phyloP scores from a whole-genome alignment of 2,888 invertebrate genomes.

The Neoascia interrupta region DNA sequence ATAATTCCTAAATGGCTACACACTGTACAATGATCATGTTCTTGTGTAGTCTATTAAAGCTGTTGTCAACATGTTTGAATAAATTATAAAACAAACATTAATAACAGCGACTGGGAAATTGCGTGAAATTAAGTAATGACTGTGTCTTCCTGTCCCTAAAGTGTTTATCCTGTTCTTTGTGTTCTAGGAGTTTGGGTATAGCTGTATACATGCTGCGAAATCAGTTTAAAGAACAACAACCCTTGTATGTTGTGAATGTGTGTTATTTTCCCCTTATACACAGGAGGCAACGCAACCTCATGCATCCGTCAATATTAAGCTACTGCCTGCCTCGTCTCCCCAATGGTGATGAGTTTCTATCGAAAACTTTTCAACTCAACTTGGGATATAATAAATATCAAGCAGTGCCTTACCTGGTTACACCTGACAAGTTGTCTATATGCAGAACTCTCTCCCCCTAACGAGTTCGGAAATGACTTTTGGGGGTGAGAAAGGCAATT shows the following conservation, averaged over 20 bases:
- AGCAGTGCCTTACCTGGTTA: slow-evolving; percentile 13
- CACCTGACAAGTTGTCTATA: slow-evolving; percentile 20
- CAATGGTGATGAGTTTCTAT: slow-evolving; percentile 40
- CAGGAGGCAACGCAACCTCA: too few relatives aligned
- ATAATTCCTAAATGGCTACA: slow-evolving; percentile 13
- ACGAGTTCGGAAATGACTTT: too few relatives aligned
- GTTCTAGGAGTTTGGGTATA: too few relatives aligned
- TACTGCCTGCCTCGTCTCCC: not conserved
- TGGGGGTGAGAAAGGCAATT: slow-evolving; percentile 32
- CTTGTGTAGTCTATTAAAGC: slow-evolving; percentile 30
- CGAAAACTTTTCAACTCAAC: slow-evolving; percentile 37
- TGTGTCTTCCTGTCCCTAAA: slow-evolving; percentile 6
- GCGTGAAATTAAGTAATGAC: slow-evolving; percentile 39
- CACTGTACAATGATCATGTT: not conserved
- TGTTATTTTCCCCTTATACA: too few relatives aligned
- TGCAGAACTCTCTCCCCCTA: too few relatives aligned
- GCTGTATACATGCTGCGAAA: too few relatives aligned
- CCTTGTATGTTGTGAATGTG: too few relatives aligned
- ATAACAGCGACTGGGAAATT: slow-evolving; percentile 33
- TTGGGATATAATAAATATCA: slow-evolving; percentile 41
- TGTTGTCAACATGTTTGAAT: slow-evolving; percentile 31
- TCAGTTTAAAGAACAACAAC: too few relatives aligned
- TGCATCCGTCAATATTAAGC: slow-evolving; percentile 8
- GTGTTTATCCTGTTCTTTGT: not conserved
- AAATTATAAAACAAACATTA: slow-evolving; percentile 45